Percentiles rank a stretch among this genome's conserved stretches.
These are phyloP conservation scores for Ctena decussata DNA, from an alignment of 2,888 invertebrate genomes.

Conservation along the genomic window DNA sequence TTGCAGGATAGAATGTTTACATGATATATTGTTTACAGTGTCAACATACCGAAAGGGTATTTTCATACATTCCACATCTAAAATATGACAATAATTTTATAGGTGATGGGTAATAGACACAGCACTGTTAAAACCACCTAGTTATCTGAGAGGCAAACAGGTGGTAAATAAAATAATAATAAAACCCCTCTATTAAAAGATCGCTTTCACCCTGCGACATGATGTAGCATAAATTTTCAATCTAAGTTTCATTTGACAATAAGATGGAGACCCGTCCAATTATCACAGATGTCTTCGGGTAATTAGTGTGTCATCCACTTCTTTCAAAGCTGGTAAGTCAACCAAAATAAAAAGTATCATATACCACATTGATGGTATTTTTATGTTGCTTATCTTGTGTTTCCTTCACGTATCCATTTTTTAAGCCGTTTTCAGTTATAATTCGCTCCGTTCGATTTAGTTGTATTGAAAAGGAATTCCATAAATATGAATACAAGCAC, in stretches of 20 bases:
- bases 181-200: background rate
- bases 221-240: background rate
- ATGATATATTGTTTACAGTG: too few species aligned
- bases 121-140: background rate
- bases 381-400: too few species aligned
- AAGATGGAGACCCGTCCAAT: background rate
- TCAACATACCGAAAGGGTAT: too few species aligned
- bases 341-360: too few species aligned
- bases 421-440: too few species aligned
- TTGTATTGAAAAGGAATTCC: too few species aligned
- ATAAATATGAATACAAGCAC: too few species aligned
- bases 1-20: too few species aligned
- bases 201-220: background rate
- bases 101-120: background rate
- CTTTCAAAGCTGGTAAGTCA: too few species aligned
- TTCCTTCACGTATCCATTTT: too few species aligned
- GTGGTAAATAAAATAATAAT: slow-evolving; percentile 6
- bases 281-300: background rate
- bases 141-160: background rate
- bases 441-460: too few species aligned
- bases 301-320: background rate
- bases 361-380: too few species aligned
- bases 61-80: background rate
- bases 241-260: background rate
- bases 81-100: background rate